A percentile compares a stretch with the other conserved stretches of the same genome.
Evolutionary conservation across 2,113 vertebrate genomes (phyloP).

Genomic region (Seriola quinqueradiata): DNA sequence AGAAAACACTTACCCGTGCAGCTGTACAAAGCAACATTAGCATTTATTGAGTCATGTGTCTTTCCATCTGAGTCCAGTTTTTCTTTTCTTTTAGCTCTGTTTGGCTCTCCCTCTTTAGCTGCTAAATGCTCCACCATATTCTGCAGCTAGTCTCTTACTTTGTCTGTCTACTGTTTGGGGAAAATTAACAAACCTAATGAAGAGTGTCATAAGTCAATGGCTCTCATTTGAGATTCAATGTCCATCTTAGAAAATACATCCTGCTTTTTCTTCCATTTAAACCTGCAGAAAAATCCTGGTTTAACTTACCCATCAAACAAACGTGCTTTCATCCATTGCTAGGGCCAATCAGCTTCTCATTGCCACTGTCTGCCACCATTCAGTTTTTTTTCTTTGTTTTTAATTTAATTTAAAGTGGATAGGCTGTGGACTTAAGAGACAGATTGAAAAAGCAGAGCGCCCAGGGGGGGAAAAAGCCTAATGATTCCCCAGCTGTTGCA

Average conservation of each 20-base stretch:
- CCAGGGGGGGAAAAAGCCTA: background rate
- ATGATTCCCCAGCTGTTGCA: constrained; percentile 65
- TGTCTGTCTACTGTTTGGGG: too few relatives aligned
- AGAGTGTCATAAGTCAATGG: background rate
- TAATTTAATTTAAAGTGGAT: constrained; percentile 34
- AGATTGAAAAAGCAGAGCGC: constrained; percentile 28
- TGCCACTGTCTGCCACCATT: constrained; percentile 18
- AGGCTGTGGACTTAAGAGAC: constrained; percentile 37
- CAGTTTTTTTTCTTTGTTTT: background rate
- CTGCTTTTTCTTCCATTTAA: background rate
- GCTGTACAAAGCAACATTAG: background rate
- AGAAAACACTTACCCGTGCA: background rate
- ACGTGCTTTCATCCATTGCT: background rate
- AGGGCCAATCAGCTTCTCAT: constrained; percentile 18
- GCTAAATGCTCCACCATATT: too few relatives aligned
- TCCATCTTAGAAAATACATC: background rate
- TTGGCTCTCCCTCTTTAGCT: too few relatives aligned
- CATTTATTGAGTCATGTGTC: background rate
- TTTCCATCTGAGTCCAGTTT: background rate
- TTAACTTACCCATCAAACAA: constrained; percentile 15
- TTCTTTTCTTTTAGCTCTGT: too few relatives aligned
- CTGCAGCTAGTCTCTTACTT: too few relatives aligned
- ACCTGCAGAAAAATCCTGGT: constrained; percentile 4
- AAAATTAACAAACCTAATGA: background rate
- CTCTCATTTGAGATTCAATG: background rate